These are phyloP conservation scores for Cryptus armator DNA, from an alignment of 2,888 invertebrate species.

Conservation along the genomic window DNA sequence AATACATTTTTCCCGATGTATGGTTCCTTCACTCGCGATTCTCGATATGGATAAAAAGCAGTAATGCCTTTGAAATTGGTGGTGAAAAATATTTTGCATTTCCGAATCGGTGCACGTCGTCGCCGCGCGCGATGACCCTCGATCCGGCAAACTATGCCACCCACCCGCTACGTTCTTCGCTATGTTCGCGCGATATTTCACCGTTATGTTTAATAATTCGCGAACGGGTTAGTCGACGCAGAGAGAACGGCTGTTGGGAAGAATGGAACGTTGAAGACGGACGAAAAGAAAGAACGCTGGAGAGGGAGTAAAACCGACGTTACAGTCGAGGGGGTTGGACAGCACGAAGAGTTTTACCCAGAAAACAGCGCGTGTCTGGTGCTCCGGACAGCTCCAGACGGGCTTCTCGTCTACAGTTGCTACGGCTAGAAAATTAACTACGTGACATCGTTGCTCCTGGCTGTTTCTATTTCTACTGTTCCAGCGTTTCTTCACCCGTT, in stretches of 20 bases:
- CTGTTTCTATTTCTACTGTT: slow-evolving; percentile 26
- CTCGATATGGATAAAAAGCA: slow-evolving; percentile 29
- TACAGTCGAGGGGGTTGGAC: slow-evolving; percentile 32
- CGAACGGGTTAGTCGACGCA: slow-evolving; percentile 54
- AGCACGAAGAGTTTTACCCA: slow-evolving; percentile 48
- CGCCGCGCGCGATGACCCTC: slow-evolving; percentile 26
- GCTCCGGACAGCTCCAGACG: slow-evolving; percentile 46
- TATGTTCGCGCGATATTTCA: slow-evolving; percentile 74
- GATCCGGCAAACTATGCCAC: neutral
- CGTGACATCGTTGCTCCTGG: slow-evolving; percentile 67
- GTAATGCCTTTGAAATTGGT: neutral
- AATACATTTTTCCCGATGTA: neutral
- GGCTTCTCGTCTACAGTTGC: slow-evolving; percentile 56
- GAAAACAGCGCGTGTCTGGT: slow-evolving; percentile 49
- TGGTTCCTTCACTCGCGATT: slow-evolving; percentile 1
- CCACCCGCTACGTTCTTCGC: neutral
- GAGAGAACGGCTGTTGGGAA: slow-evolving; percentile 28
- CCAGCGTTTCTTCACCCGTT: slow-evolving; percentile 8
- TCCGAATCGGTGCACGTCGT: slow-evolving; percentile 72
- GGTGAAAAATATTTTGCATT: slow-evolving; percentile 41
- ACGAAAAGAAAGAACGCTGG: slow-evolving; percentile 32
- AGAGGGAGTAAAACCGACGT: slow-evolving; percentile 40
- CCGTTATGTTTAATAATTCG: slow-evolving; percentile 79
- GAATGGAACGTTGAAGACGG: slow-evolving; percentile 33
- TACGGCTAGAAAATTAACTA: slow-evolving; percentile 71